Conservation (phyloP, 1,140 invertebrate genomes). For the Ostrea denselamellosa region DNA sequence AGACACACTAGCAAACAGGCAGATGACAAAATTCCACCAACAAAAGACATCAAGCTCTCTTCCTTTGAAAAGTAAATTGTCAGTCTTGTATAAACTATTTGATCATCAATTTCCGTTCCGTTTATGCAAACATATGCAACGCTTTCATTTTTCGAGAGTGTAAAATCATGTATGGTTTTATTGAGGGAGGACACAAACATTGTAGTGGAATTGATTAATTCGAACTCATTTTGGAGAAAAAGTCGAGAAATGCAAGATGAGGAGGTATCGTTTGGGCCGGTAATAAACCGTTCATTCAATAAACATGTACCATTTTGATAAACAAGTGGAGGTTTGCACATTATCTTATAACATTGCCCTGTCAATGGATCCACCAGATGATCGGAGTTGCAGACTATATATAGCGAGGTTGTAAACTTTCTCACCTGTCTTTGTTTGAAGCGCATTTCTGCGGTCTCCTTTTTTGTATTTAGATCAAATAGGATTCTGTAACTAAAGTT, state of each 20-base stretch:
- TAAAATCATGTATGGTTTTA: conserved; percentile 19
- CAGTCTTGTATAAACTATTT: background rate
- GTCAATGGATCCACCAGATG: conserved; percentile 65
- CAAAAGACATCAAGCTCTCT: conserved; percentile 61
- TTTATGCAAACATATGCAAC: conserved; percentile 51
- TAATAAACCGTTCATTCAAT: background rate
- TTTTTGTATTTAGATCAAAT: conserved; percentile 43
- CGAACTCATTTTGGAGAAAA: conserved; percentile 50
- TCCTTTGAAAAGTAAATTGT: conserved; percentile 41
- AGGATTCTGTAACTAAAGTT: conserved; percentile 52
- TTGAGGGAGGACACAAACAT: conserved; percentile 45
- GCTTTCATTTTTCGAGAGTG: conserved; percentile 9
- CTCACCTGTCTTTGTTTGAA: background rate
- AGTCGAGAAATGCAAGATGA: conserved; percentile 5
- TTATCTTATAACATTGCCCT: conserved; percentile 56
- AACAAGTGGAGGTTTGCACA: conserved; percentile 49
- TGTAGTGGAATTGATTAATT: conserved; percentile 46
- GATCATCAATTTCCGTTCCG: conserved; percentile 42
- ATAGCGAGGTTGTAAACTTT: background rate
- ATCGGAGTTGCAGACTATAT: conserved; percentile 46
- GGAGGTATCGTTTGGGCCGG: background rate
- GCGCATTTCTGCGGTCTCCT: background rate
- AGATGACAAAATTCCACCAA: conserved; percentile 63
- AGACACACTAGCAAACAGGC: conserved; percentile 66
- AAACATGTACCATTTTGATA: conserved; percentile 53